These are phyloP conservation scores for Meriones psammophilus DNA, from an alignment of 2,797 vertebrate species.

Conservation along the genomic window DNA sequence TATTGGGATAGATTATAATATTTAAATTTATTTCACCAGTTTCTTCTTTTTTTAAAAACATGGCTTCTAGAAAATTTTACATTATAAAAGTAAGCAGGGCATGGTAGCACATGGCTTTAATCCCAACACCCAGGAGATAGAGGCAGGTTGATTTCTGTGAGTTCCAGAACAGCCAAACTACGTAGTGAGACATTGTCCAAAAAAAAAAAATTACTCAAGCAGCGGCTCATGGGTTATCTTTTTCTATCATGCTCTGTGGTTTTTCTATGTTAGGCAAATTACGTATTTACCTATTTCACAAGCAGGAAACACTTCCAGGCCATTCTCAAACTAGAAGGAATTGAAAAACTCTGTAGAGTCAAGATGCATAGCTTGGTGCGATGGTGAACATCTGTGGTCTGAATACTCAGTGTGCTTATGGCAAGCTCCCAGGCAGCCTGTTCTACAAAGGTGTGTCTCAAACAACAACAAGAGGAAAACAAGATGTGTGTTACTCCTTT, in stretches of 20 bases:
- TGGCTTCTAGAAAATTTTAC: not conserved
- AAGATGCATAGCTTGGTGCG: not conserved
- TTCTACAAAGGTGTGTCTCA: not conserved
- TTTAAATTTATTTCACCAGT: constrained; percentile 22
- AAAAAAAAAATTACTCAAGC: not conserved
- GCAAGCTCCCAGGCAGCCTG: not conserved
- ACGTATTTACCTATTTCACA: not conserved
- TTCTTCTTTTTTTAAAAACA: constrained; percentile 11
- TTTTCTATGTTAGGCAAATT: constrained; percentile 25
- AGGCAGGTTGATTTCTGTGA: not conserved
- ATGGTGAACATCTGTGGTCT: not conserved
- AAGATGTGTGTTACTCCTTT: not conserved
- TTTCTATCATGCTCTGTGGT: not conserved
- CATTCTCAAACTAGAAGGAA: not conserved
- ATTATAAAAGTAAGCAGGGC: not conserved
- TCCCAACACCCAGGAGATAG: not conserved
- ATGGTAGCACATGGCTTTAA: not conserved
- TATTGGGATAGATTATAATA: not conserved
- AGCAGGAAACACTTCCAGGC: not conserved
- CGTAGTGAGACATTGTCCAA: not conserved
- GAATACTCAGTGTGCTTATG: not conserved
- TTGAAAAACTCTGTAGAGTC: constrained; percentile 10
- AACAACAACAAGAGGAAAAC: not conserved
- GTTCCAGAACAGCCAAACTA: not conserved
- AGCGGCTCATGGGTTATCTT: not conserved